These are phyloP conservation scores for Cyclina sinensis DNA, from an alignment of 1,140 invertebrate species.

Conservation along the genomic window DNA sequence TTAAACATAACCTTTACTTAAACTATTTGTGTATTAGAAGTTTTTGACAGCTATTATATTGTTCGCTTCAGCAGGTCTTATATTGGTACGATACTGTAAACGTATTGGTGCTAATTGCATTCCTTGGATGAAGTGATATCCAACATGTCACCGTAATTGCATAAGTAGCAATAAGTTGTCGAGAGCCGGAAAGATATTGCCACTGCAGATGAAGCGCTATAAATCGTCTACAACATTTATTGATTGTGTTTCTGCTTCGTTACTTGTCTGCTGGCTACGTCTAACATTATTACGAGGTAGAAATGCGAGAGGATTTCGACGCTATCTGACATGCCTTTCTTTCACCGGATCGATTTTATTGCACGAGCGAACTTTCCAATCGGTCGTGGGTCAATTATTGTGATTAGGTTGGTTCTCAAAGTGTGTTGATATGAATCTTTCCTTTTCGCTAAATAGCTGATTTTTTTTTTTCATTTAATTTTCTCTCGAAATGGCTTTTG, in stretches of 20 bases:
- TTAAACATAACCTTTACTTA: no score
- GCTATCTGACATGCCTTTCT: background rate
- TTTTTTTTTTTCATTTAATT: no score
- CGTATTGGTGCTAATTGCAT: background rate
- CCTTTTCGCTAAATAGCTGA: no score
- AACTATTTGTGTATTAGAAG: no score
- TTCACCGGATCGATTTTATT: background rate
- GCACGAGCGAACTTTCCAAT: background rate
- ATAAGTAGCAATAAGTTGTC: background rate
- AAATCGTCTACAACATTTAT: background rate
- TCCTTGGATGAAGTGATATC: background rate
- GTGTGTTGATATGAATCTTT: no score
- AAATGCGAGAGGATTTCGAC: constrained; percentile 1
- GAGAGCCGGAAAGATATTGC: background rate
- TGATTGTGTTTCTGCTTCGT: constrained; percentile 12
- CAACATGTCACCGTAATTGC: background rate
- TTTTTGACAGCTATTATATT: no score
- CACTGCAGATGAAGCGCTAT: background rate
- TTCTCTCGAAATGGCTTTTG: no score
- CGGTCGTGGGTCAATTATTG: background rate
- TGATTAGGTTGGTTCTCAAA: no score
- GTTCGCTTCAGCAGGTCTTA: no score
- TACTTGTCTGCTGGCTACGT: background rate
- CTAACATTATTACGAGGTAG: background rate
- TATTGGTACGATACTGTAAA: no score